Conservation (phyloP, 2,113 vertebrate species). For the Antechinus flavipes region DNA sequence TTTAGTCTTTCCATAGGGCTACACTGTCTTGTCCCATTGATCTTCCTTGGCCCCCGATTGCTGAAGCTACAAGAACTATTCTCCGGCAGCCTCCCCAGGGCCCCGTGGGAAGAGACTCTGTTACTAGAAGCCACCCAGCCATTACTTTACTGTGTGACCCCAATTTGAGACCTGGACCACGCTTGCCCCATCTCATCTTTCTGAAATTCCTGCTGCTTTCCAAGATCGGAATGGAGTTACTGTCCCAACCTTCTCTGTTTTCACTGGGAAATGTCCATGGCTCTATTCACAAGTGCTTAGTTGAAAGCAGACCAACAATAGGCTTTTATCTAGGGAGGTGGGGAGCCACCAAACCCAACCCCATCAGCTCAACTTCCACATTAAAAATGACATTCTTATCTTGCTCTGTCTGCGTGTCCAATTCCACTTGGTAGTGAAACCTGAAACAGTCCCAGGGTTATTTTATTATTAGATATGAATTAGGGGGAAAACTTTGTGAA, state of each 20-base stretch:
- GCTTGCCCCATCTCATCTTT: conserved; percentile 5
- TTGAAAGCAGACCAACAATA: conserved; percentile 24
- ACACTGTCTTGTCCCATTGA: not conserved
- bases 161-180: not conserved
- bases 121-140: not conserved
- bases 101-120: not conserved
- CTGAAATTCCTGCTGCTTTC: not conserved
- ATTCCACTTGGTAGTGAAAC: not conserved
- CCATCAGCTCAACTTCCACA: not conserved
- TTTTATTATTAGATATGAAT: conserved; percentile 7
- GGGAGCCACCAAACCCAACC: not conserved
- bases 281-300: not conserved
- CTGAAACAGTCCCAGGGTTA: not conserved
- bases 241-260: not conserved
- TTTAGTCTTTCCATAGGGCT: not conserved
- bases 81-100: not conserved
- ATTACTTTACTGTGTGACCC: not conserved
- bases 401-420: not conserved
- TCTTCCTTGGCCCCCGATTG: not conserved
- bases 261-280: not conserved
- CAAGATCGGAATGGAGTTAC: not conserved
- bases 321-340: conserved; percentile 57
- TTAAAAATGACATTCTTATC: not conserved
- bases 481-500: not conserved
- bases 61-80: not conserved